Base-by-base conservation (phyloP, 64 coral and sea anemone species). In the Montipora efflorescens region DNA sequence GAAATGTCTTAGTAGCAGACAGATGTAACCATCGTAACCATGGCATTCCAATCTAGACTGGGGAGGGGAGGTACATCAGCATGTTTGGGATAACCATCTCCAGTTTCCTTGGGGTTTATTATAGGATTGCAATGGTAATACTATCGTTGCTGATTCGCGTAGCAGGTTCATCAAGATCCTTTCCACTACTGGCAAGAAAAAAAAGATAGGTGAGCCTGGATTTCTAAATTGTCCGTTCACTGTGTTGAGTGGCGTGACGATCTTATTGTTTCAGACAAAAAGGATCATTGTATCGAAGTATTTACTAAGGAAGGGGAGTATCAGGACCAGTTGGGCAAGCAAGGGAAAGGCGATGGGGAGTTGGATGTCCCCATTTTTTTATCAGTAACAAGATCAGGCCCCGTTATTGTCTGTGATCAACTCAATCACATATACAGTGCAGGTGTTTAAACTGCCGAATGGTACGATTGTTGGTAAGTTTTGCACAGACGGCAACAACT, bases 101-200 rank as follows among this genome's bases (percentile, higher is more conserved):
- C 77, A 79, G n/a, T 90, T 87, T 76, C 96, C 96, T 19, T 92
- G 79, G 48, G 96, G 96, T 44, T 92, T 98, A 53, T 86, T 90
- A 15, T 86, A 92, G 50, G 90, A 95, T 78, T 57, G 28, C 23
- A 85, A 95, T n/a, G 90, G 90, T 95, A 85, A 90, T 70, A 79
- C 95, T 90, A 91, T 98, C 61, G 96, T 95, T 14, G 94, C 95
- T 16, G 92, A 96, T 21, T 75, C 87, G 1, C 79, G 93, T 96
- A 82, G 91, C 74, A 72, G 94, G 59, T 92, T 92, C 11, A 79
- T 96, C 23, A 36, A 83, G 19, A 79, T 89, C 20, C 82, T 96
- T 11, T 19, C 83, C 5, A 53, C 87, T 46, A 58, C 80, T 62
- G 80, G 91, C 8, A 92, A 93, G 59, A 94, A 90, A 48, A 91